phyloP scores from a whole-genome alignment of 2,113 vertebrate species.

The Pao palembangensis region DNA sequence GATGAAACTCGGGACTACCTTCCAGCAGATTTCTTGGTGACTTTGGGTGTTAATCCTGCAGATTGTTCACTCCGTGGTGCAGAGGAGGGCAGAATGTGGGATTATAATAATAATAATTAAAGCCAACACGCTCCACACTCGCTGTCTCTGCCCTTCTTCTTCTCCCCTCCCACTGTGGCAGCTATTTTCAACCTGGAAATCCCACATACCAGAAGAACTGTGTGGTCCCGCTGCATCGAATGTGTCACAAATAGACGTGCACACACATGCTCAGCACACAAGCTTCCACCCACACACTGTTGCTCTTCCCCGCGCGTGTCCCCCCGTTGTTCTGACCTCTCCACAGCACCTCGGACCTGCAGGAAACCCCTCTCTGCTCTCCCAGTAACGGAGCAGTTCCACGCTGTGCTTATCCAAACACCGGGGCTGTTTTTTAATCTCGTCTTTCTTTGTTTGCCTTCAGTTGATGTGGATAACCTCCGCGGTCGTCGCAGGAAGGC shows the following conservation, averaged over 20 bases:
- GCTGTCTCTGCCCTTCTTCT: not conserved
- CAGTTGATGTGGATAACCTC: slow-evolving; percentile 41
- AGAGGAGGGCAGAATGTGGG: too few species aligned
- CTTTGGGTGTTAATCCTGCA: too few species aligned
- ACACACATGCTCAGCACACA: slow-evolving; percentile 26
- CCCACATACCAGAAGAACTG: slow-evolving; percentile 60
- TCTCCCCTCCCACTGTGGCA: slow-evolving; percentile 14
- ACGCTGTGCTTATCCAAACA: slow-evolving; percentile 36
- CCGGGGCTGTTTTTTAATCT: slow-evolving; percentile 15
- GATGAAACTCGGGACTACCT: too few species aligned
- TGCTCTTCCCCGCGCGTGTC: not conserved
- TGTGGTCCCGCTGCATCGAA: slow-evolving; percentile 50
- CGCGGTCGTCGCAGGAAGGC: slow-evolving; percentile 37
- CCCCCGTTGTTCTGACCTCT: slow-evolving; percentile 10
- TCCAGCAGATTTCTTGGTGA: too few species aligned
- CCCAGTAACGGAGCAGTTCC: slow-evolving; percentile 23
- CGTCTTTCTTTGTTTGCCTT: slow-evolving; percentile 35
- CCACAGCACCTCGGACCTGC: slow-evolving; percentile 5
- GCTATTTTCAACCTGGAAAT: slow-evolving; percentile 69
- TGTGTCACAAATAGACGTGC: slow-evolving; percentile 53
- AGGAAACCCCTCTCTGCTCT: slow-evolving; percentile 26
- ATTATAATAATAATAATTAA: too few species aligned
- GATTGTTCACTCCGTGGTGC: too few species aligned
- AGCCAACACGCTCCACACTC: not conserved
- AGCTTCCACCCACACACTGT: slow-evolving; percentile 17